Base-by-base conservation (phyloP, 2,888 invertebrate genomes). In the Cosmia trapezina region DNA sequence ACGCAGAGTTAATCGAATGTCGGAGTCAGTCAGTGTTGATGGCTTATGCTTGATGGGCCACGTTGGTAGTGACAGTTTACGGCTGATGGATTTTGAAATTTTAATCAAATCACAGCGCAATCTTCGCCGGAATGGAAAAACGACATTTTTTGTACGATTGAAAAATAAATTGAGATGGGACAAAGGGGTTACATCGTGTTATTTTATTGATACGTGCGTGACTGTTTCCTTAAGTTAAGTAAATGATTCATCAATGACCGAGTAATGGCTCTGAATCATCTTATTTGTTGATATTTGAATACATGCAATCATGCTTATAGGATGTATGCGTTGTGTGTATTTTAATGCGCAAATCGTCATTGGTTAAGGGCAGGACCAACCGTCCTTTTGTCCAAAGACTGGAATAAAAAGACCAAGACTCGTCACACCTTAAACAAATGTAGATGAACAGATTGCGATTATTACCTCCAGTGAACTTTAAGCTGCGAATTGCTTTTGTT, bases 191-290 rank as follows among this genome's bases (percentile, higher is more conserved):
- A 67, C 41, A 12, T 14, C 17, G n/a, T 41, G 22, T 49, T 70
- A 51, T 33, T 81, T 75, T 57, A 60, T 72, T 63, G 41, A 37
- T 37, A 63, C 70, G 76, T 83, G 70, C 63, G 65, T 62, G 71
- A 54, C 33, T 62, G 51, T 70, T 73, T 78, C 66, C 61, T 85
- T 74, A 76, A 51, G 51, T 85, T 74, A 76, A 51, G 51, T 22
- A 51, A 72, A 77, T 85, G 85, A 86, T 62, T 86, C 87, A 85
- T 45, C 67, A 62, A 73, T 82, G 73, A 69, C 76, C 73, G 61
- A 59, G 54, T 80, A 66, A 70, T 66, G 47, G 22, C 37, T 66
- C 57, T 85, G 85, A 85, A 64, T 85, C 80, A 86, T 71, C 72
- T 71, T 64, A 64, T 86, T 69, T 76, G 62, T 49, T 19, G 37